Base-by-base conservation (phyloP, 2,113 vertebrate species). In the Ardeotis arabs region DNA sequence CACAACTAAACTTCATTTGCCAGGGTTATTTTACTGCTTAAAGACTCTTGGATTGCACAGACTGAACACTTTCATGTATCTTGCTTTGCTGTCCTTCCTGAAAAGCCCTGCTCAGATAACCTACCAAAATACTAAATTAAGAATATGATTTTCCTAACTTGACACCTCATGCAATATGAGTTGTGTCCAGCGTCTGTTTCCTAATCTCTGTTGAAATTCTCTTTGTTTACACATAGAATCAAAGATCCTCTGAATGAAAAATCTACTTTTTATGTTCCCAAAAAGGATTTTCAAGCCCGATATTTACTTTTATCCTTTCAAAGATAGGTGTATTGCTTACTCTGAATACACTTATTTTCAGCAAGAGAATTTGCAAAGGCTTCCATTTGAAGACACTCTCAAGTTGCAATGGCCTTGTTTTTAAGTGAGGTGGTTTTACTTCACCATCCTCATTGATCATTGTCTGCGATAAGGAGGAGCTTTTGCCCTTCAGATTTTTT, bases 391-490 rank as follows among this genome's bases (percentile, higher is more conserved):
- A 66, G 12, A 70, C 14, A 41, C 8, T 69, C 29, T 2, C 22
- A 41, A 62, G 22, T 25, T 73, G 27, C 8, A 68, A 9, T 24
- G 60, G 8, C 8, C 24, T 68, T 68, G 21, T 0, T 64, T 92
- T 75, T 64, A 37, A 76, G 4, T 23, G 24, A 72, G 27, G 4
- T 37, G 10, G 0, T 66, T 84, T 75, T 79, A 7, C 21, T 87
- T 88, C 62, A 31, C 59, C 41, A 18, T 62, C 37, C 23, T 83
- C 19, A 77, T 11, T 22, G 29, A 52, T 24, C n/a, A 31, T 62
- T 4, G 2, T 0, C 2, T 45, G 21, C n/a, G 13, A 8, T 66
- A 68, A 72, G 18, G 24, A 87, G 28, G 18, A 68, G 7, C 0
- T 85, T 95, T 89, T 79, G 2, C 14, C 19, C 33, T 79, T 79